These are phyloP conservation scores for Onychomys torridus DNA, from an alignment of 2,797 vertebrate genomes.

Conservation along the genomic window DNA sequence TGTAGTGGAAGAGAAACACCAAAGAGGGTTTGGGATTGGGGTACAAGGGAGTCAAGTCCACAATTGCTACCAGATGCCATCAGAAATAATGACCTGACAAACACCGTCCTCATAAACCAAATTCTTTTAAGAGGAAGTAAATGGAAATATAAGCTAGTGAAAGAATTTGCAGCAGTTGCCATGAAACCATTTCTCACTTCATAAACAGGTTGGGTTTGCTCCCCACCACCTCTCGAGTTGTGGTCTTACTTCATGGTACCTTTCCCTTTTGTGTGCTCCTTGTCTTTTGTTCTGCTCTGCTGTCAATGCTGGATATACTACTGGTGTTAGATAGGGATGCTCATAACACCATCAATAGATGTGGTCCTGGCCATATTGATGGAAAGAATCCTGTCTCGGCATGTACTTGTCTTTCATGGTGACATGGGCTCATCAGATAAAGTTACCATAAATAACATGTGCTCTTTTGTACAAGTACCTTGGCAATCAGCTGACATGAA, in stretches of 20 bases:
- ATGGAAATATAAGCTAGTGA: slow-evolving; percentile 90
- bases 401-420: neutral
- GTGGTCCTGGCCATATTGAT: neutral
- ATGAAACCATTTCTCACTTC: slow-evolving; percentile 90
- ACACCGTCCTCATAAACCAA: slow-evolving; percentile 86
- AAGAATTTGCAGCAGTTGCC: slow-evolving; percentile 88
- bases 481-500: neutral
- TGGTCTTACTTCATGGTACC: slow-evolving; percentile 64
- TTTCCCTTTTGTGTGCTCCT: neutral
- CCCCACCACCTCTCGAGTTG: slow-evolving; percentile 25
- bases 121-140: slow-evolving; percentile 89
- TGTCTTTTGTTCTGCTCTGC: neutral
- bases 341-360: slow-evolving; percentile 19
- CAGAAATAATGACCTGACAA: slow-evolving; percentile 89
- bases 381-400: slow-evolving; percentile 54
- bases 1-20: slow-evolving; percentile 55
- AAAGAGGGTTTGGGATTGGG: neutral
- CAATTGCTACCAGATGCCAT: slow-evolving; percentile 89
- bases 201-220: slow-evolving; percentile 88
- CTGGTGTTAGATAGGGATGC: slow-evolving; percentile 58
- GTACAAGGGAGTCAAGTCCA: slow-evolving; percentile 70
- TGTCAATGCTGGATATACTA: neutral
- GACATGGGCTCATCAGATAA: neutral
- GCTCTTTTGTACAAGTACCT: slow-evolving; percentile 49
- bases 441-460: neutral